Evolutionary conservation across 2,797 vertebrate species (phyloP).

Genomic region (Phrynocephalus guinanensis): DNA sequence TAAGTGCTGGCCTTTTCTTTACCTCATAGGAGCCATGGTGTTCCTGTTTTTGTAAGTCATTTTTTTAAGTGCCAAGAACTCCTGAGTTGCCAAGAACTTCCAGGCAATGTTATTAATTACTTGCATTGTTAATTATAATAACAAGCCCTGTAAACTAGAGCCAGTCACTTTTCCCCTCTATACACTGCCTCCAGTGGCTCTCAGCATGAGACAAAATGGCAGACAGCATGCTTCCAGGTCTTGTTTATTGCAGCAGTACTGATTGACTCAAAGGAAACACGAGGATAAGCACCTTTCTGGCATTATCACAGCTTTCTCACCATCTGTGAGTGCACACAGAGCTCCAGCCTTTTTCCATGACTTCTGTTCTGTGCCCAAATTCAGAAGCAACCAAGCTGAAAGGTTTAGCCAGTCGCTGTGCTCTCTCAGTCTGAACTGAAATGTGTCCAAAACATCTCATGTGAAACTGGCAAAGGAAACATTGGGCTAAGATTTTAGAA

Average conservation of each 20-base stretch:
- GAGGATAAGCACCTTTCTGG: slow-evolving; percentile 20
- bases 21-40: not conserved
- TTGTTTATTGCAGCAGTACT: rapidly evolving
- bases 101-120: slow-evolving; percentile 17
- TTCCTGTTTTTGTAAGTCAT: slow-evolving; percentile 17
- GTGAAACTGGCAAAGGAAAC: slow-evolving; percentile 41
- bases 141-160: slow-evolving; percentile 32
- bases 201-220: not conserved
- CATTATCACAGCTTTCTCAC: not conserved
- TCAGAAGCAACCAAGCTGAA: slow-evolving; percentile 10
- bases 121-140: slow-evolving; percentile 24
- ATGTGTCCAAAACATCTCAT: slow-evolving; percentile 32
- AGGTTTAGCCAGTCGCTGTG: rapidly evolving
- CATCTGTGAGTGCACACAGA: not conserved
- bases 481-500: slow-evolving; percentile 49
- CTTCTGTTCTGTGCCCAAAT: slow-evolving; percentile 32
- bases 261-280: not conserved
- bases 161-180: not conserved
- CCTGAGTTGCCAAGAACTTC: slow-evolving; percentile 1
- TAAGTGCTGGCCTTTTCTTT: not conserved
- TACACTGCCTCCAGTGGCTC: rapidly evolving
- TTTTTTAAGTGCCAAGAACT: not conserved
- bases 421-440: slow-evolving; percentile 33
- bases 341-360: not conserved
- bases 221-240: not conserved